These are phyloP conservation scores for Sitophilus oryzae DNA, from an alignment of 1,140 invertebrate genomes.

Conservation along the genomic window DNA sequence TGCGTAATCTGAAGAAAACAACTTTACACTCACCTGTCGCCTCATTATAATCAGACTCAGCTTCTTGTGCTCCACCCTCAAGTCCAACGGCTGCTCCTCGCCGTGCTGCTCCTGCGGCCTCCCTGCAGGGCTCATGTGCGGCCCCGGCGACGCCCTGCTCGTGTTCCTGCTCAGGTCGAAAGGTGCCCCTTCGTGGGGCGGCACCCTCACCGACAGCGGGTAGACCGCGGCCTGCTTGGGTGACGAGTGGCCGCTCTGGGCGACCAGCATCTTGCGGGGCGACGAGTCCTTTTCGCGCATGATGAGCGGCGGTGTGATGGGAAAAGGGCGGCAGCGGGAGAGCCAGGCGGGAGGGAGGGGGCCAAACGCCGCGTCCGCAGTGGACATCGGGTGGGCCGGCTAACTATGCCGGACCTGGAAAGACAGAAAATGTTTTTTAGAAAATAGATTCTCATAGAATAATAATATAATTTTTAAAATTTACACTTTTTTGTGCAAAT, in stretches of 20 bases:
- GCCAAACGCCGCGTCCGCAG: constrained; percentile 22
- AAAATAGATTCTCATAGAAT: too few species aligned
- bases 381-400: constrained; percentile 29
- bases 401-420: constrained; percentile 28
- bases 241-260: constrained; percentile 53
- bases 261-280: constrained; percentile 63
- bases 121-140: constrained; percentile 52
- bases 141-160: constrained; percentile 38
- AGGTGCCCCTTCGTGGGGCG: constrained; percentile 46
- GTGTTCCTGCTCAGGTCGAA: constrained; percentile 53
- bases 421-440: too few species aligned
- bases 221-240: constrained; percentile 68
- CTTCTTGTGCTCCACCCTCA: constrained; percentile 76
- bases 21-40: constrained; percentile 33
- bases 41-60: constrained; percentile 40
- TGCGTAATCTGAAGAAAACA: too few species aligned
- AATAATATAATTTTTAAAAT: too few species aligned
- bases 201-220: constrained; percentile 54
- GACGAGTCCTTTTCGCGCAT: constrained; percentile 78
- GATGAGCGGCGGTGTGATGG: constrained; percentile 34
- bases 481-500: too few species aligned
- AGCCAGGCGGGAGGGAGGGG: constrained; percentile 40
- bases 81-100: constrained; percentile 73
- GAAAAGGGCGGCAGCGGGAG: constrained; percentile 41
- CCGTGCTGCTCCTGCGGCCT: constrained; percentile 44